A percentile compares a stretch with the other conserved stretches of the same genome.
Conservation (phyloP, 2,888 invertebrate genomes). For the Melolontha melolontha region DNA sequence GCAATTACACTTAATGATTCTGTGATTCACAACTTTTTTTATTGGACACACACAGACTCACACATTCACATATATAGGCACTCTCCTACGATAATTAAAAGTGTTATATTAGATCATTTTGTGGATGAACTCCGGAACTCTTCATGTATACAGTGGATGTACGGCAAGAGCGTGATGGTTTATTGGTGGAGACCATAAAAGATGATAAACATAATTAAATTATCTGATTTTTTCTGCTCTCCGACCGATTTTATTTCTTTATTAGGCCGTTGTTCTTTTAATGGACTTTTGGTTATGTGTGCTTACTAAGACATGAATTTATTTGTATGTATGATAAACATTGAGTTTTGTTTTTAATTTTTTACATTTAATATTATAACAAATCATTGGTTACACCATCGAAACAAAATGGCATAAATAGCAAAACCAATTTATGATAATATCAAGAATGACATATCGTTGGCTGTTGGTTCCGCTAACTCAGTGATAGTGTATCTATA, state of each 20-base stretch:
- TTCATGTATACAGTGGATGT: slow-evolving; percentile 47
- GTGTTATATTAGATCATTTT: slow-evolving; percentile 54
- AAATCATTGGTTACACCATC: too few species aligned
- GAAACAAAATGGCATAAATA: too few species aligned
- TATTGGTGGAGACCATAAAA: slow-evolving; percentile 58
- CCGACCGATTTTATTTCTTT: slow-evolving; percentile 58
- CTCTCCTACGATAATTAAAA: slow-evolving; percentile 53
- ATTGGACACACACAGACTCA: slow-evolving; percentile 50
- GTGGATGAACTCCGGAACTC: slow-evolving; percentile 41
- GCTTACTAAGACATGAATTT: slow-evolving; percentile 31
- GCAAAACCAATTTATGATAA: too few species aligned
- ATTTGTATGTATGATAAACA: background rate
- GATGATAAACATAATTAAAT: slow-evolving; percentile 62
- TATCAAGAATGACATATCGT: too few species aligned
- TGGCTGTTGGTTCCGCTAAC: too few species aligned
- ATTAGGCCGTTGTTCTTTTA: slow-evolving; percentile 55
- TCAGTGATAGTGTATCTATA: too few species aligned
- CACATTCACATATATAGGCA: slow-evolving; percentile 8
- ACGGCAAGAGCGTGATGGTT: slow-evolving; percentile 52
- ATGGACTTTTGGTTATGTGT: slow-evolving; percentile 45
- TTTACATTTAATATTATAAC: background rate
- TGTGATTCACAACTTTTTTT: slow-evolving; percentile 61
- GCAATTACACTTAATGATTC: slow-evolving; percentile 65
- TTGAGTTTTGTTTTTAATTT: background rate
- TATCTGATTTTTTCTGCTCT: slow-evolving; percentile 52